Evolutionary conservation across 1,140 invertebrate species (phyloP).

Genomic region (Drosophila dunni): DNA sequence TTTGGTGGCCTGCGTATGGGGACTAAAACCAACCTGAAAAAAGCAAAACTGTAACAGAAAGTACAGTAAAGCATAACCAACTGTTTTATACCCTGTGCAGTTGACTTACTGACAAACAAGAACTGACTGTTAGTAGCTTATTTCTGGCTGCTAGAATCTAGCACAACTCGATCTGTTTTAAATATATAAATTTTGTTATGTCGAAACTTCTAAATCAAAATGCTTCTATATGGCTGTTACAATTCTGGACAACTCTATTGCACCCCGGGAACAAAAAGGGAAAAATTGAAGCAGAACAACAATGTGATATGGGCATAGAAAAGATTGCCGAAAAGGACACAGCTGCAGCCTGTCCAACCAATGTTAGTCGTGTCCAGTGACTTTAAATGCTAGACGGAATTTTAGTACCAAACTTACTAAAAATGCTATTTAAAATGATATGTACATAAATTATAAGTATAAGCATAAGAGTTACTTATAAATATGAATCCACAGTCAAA

Average conservation of each 20-base stretch:
- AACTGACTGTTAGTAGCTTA: no score
- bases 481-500: no score
- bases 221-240: no score
- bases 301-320: slow-evolving; percentile 48
- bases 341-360: slow-evolving; percentile 47
- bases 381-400: slow-evolving; percentile 5
- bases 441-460: background rate
- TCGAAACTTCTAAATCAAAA: no score
- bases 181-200: no score
- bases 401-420: background rate
- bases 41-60: background rate
- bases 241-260: no score
- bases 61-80: no score
- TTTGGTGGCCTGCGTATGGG: slow-evolving; percentile 67
- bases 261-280: no score
- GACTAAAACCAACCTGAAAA: slow-evolving; percentile 41
- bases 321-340: slow-evolving; percentile 16
- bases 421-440: background rate
- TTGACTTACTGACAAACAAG: no score
- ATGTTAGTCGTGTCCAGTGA: slow-evolving; percentile 6
- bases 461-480: background rate
- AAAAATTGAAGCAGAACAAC: slow-evolving; percentile 16
- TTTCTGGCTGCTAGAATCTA: no score
- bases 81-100: no score
- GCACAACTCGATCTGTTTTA: no score